Conservation (phyloP, 2,888 invertebrate species). For the Aphelenchoides bicaudatus region DNA sequence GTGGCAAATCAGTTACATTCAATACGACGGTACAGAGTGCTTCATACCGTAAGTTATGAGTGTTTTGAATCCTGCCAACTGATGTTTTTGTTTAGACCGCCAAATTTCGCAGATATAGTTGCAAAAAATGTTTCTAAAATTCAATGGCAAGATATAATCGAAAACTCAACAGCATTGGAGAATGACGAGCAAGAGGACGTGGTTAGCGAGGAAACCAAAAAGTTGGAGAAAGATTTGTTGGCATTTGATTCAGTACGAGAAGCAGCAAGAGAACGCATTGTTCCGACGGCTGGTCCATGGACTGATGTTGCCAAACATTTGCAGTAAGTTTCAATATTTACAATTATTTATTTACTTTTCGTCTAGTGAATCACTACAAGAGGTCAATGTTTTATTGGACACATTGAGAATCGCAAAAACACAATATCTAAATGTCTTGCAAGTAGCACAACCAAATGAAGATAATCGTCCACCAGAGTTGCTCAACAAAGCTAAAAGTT, state of each 20-base stretch:
- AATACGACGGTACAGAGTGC: slow-evolving; percentile 52
- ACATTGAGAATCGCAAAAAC: slow-evolving; percentile 39
- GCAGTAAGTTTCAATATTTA: slow-evolving; percentile 42
- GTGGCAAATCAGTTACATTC: slow-evolving; percentile 54
- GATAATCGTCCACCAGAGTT: slow-evolving; percentile 13
- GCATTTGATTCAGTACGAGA: slow-evolving; percentile 11
- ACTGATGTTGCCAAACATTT: slow-evolving; percentile 54
- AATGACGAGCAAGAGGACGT: slow-evolving; percentile 31
- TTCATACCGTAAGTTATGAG: slow-evolving; percentile 39
- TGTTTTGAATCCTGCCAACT: neutral
- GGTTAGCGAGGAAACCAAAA: slow-evolving; percentile 15
- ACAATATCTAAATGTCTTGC: slow-evolving; percentile 4
- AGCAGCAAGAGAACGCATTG: slow-evolving; percentile 17
- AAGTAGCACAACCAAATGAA: slow-evolving; percentile 1
- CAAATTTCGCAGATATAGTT: slow-evolving; percentile 46
- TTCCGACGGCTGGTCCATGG: slow-evolving; percentile 58
- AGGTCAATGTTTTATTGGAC: slow-evolving; percentile 53
- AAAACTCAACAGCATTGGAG: slow-evolving; percentile 37
- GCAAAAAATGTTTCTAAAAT: slow-evolving; percentile 44
- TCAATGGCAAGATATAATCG: slow-evolving; percentile 49
- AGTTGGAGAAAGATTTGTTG: slow-evolving; percentile 23
- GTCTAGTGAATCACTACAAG: slow-evolving; percentile 51
- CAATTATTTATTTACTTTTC: no score
- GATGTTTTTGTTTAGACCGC: slow-evolving; percentile 37
- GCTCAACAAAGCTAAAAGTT: slow-evolving; percentile 30